Conservation (phyloP, 1,140 invertebrate species). For the Euwallacea fornicatus region DNA sequence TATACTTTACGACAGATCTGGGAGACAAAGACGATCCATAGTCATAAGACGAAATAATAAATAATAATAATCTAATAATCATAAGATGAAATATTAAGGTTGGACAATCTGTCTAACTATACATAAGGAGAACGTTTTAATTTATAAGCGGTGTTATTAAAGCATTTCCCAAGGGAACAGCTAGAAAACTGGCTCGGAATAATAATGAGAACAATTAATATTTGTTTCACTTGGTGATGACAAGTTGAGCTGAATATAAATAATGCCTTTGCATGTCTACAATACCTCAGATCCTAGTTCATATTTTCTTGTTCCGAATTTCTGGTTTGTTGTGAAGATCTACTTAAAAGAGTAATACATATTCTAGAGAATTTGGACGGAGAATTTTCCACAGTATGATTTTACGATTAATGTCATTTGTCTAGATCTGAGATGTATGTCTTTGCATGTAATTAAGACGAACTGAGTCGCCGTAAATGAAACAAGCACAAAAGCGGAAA, state of each 20-base stretch:
- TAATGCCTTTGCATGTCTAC: not conserved
- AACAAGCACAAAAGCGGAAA: no score
- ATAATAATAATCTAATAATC: not conserved
- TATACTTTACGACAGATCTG: conserved; percentile 23
- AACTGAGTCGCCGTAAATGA: no score
- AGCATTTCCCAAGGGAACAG: conserved; percentile 5
- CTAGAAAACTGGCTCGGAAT: not conserved
- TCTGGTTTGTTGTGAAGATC: no score
- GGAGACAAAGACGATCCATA: conserved; percentile 8
- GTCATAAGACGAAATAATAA: conserved; percentile 1
- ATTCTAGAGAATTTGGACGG: no score
- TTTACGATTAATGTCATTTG: no score
- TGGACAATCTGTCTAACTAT: not conserved
- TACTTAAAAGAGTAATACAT: no score
- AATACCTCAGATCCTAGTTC: no score
- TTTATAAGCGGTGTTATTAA: conserved; percentile 2
- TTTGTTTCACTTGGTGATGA: conserved; percentile 4
- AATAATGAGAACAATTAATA: conserved; percentile 8
- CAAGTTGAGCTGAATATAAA: conserved; percentile 7
- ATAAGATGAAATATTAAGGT: not conserved
- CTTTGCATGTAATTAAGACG: no score
- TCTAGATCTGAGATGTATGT: no score
- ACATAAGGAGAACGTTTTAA: not conserved
- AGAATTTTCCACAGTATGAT: no score
- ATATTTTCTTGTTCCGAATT: no score